Evolutionary conservation across 2,797 vertebrate species (phyloP), one percentile per base, ranked within the genome.

Genomic region (Melanotaenia trifasciata): DNA sequence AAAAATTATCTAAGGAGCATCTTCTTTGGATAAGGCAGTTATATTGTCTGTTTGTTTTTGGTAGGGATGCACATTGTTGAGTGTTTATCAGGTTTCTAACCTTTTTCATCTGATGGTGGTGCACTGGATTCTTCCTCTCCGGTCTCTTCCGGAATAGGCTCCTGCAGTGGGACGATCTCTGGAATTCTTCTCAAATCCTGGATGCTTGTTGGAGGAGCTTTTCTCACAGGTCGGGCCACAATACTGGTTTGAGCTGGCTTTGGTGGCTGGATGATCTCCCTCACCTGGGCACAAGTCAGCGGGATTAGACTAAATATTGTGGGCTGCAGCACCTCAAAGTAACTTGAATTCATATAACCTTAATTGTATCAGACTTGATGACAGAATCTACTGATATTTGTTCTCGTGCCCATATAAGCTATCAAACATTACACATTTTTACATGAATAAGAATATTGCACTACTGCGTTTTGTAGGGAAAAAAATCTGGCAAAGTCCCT

Each of bases 211-310:
- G 91, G 88, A 6, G 89, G 89, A 83, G 91, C 83, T 79, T 72
- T 92, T 74, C 92, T 93, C 35, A 90, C 88, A 8, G 92, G 92
- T 74, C 92, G 85, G 70, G 92, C 90, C 33, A 93, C 64, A 1
- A 86, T 79, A 45, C 28, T 87, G 74, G 69, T 80, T 33, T 51
- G 83, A 69, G 30, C 18, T n/a, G 89, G 90, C 74, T 86, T 85
- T 67, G 74, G 60, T 38, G 88, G 79, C 13, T 78, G 85, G 18
- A 69, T 57, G 24, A 75, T 79, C 70, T 91, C 82, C 72, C 7
- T 88, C 60, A 86, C 86, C 92, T 94, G 81, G 1, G 20, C 30
- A 67, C 30, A 53, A 77, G 10, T 74, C n/a, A 65, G 32, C 53
- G 12, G 7, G 1, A 3, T 56, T 28, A 56, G 5, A 16, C 3